Evolutionary conservation across 2,888 invertebrate genomes (phyloP), one percentile per base, ranked within the genome.

Genomic region (Epinotia nisella): DNA sequence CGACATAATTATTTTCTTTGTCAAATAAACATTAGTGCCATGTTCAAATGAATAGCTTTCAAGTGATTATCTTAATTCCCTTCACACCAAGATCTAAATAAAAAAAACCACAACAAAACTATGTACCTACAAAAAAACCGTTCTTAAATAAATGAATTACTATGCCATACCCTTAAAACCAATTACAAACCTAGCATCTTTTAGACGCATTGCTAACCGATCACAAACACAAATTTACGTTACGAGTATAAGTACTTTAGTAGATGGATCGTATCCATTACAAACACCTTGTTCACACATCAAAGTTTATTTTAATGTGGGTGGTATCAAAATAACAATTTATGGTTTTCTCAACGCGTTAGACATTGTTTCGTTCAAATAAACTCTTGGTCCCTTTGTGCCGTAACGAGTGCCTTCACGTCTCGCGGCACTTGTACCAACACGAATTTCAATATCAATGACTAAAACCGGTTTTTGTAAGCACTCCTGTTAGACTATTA

Each of bases 271-370:
- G 78, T 80, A 82, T 81, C 80, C 79, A 82, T 78, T 76, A 78
- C 81, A 83, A 84, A 83, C 83, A 84, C 78, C 80, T 82, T 80
- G 81, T 85, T 81, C 78, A 82, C 80, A 90, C 87, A 89, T 91
- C 91, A 91, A 91, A 90, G 85, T 76, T 83, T 82, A 86, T 88
- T 88, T 89, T 87, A 89, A 90, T 86, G 85, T 82, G 82, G 80
- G 78, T 82, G 81, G 83, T 81, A 83, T 81, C 81, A 85, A 83
- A 87, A 90, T 83, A 87, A 87, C 87, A 83, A 74, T 78, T 80
- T 74, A 79, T 65, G 78, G 79, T 78, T 76, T 76, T 81, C 80
- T 78, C 71, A 75, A 41, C 73, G 68, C 62, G 62, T 62, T 51
- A 82, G 80, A 81, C 80, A 79, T 78, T 81, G 80, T 82, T 80